These are phyloP conservation scores for Gallinago undulata DNA, from an alignment of 2,113 vertebrate genomes.

Conservation along the genomic window DNA sequence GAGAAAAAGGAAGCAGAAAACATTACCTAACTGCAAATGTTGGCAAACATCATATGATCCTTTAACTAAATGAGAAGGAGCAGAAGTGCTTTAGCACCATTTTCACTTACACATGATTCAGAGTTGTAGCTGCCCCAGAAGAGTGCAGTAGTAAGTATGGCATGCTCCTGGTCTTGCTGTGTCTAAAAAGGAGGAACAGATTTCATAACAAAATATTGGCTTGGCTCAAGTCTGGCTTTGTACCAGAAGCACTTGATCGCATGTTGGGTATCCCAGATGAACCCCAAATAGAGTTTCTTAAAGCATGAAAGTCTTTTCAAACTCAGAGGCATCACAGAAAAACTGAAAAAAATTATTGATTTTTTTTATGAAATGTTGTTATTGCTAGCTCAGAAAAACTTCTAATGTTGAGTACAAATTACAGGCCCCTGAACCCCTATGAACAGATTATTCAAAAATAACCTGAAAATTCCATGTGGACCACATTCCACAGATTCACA, in stretches of 20 bases:
- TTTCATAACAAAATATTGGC: background rate
- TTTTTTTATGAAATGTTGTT: background rate
- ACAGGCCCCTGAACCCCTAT: background rate
- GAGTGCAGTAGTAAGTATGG: background rate
- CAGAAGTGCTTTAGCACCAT: background rate
- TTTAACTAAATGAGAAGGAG: background rate
- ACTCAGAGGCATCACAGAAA: background rate
- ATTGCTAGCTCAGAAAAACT: background rate
- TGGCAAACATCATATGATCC: background rate
- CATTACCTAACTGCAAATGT: background rate
- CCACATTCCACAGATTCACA: background rate
- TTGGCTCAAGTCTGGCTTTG: background rate
- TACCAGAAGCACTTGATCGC: background rate
- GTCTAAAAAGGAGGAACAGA: background rate
- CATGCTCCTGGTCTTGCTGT: background rate
- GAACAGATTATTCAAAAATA: background rate
- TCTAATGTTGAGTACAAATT: background rate
- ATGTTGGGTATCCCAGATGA: background rate
- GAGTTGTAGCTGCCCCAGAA: background rate
- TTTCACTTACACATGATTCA: background rate
- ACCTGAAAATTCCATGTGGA: background rate
- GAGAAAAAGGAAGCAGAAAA: background rate
- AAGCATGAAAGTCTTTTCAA: background rate
- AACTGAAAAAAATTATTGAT: background rate
- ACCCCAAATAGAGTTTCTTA: background rate